Percentiles rank a stretch among this genome's conserved stretches.
Conservation (phyloP, 2,113 vertebrate genomes). For the Pangasianodon hypophthalmus region DNA sequence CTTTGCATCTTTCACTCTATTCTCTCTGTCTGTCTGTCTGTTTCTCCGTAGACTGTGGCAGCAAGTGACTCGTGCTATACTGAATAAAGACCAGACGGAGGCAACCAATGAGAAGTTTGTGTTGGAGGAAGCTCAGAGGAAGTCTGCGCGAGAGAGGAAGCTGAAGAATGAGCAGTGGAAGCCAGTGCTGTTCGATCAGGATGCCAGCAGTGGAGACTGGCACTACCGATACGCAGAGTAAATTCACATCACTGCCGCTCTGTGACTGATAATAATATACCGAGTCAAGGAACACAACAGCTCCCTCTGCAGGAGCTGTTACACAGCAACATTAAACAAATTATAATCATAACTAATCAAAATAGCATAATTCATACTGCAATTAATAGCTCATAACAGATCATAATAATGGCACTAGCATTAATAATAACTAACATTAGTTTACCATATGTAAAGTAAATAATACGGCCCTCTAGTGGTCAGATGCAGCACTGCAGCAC, state of each 20-base stretch:
- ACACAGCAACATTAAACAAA: neutral
- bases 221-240: conserved; percentile 96
- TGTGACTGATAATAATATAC: neutral
- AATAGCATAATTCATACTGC: neutral
- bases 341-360: neutral
- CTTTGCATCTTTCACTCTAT: neutral
- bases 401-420: neutral
- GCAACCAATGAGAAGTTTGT: conserved; percentile 95
- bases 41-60: conserved; percentile 88
- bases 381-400: neutral
- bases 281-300: neutral
- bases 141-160: conserved; percentile 89
- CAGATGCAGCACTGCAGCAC: neutral
- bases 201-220: conserved; percentile 91
- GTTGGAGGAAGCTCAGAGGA: conserved; percentile 94
- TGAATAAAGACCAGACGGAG: conserved; percentile 96
- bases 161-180: conserved; percentile 88
- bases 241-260: conserved; percentile 63
- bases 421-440: neutral
- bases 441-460: neutral
- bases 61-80: conserved; percentile 93
- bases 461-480: neutral
- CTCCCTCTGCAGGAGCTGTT: neutral
- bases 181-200: conserved; percentile 89
- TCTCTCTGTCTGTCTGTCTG: neutral